Base-by-base conservation (phyloP, 2,113 vertebrate genomes). In the Micromys minutus region DNA sequence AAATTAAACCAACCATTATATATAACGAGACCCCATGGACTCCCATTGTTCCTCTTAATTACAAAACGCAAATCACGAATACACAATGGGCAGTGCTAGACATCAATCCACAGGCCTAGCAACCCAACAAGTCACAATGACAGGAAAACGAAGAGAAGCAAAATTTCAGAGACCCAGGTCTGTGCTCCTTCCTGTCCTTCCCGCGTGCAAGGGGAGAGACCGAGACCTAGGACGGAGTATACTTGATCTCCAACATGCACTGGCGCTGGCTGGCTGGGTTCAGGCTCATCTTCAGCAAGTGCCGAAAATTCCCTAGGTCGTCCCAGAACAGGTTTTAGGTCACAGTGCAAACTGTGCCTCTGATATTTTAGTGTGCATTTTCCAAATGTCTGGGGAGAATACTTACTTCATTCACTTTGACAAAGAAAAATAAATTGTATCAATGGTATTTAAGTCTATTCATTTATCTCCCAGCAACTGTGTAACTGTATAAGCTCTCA, bases 1-100 rank as follows among this genome's bases (percentile, higher is more conserved):
- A 98, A 98, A 99, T 99, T 99, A 99, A 99, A 99, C 98, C 98
- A 99, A 99, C 98, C 98, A 99, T 99, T 98, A 98, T 98, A 98
- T 98, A 98, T 98, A 98, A 99, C 9, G 98, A 98, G 98, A 98
- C 98, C 98, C 98, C 98, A 91, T 91, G 98, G 98, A 98, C 98
- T 98, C 97, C 98, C 98, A 99, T 98, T 99, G 98, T 99, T 98
- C 98, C 98, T 98, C 98, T 99, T 98, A 98, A 99, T 98, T 98
- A 98, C 98, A 98, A 98, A 98, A 98, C 96, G 85, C 98, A 98
- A 98, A 98, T 98, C 98, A 97, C 98, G 98, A 98, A 98, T 98
- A 98, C 98, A 98, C 98, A 98, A 97, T 97, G 98, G 98, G 97
- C 97, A 98, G 96, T 90, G 97, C 97, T 97, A 97, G 98, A 97